Conservation (phyloP, 2,888 invertebrate genomes). For the Cactoblastis cactorum region DNA sequence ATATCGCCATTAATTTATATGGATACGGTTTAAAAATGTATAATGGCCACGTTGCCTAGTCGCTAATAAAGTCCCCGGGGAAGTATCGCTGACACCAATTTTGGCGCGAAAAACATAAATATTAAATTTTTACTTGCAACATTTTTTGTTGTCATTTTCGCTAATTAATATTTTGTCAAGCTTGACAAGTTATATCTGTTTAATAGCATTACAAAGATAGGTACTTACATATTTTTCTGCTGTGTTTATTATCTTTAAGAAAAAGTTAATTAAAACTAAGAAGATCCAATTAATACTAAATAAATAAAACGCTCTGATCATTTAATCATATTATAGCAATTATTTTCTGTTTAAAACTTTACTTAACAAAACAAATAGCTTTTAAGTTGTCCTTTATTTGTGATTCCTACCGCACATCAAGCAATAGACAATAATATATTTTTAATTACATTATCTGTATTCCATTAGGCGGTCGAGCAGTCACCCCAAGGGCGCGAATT, state of each 20-base stretch:
- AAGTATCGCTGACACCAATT: conserved; percentile 42
- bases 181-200: no score
- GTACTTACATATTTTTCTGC: no score
- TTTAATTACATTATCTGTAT: conserved; percentile 7
- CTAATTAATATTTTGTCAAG: no score
- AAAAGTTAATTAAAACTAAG: no score
- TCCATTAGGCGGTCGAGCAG: conserved; percentile 17
- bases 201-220: no score
- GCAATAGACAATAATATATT: background rate
- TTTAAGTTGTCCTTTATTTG: no score
- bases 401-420: background rate
- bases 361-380: no score
- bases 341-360: no score
- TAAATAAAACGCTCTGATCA: no score
- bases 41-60: conserved; percentile 63
- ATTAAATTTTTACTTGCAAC: conserved; percentile 13
- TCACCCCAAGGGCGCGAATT: conserved; percentile 18
- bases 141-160: background rate
- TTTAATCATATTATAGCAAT: no score
- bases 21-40: conserved; percentile 79
- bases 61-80: conserved; percentile 73
- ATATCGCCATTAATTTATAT: conserved; percentile 79
- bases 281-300: no score
- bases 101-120: conserved; percentile 40
- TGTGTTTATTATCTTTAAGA: no score